Evolutionary conservation across 2,888 invertebrate species (phyloP).

Genomic region (Hedychridium roseum): DNA sequence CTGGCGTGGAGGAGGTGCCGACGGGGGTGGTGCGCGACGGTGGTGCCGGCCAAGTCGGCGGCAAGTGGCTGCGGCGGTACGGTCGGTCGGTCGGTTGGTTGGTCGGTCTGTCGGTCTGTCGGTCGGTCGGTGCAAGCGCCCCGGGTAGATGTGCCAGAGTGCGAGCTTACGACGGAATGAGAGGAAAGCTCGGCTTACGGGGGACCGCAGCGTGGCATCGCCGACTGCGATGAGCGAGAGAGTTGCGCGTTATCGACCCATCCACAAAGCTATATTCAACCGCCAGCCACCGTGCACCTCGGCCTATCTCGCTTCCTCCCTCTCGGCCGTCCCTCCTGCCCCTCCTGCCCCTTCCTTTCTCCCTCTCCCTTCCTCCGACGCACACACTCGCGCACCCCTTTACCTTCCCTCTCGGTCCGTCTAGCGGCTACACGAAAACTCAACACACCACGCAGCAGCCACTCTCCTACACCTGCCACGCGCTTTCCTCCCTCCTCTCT

Average conservation of each 20-base stretch:
- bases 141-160: conserved; percentile 52
- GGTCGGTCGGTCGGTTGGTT: conserved; percentile 24
- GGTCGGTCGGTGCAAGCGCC: conserved; percentile 40
- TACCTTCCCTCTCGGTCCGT: neutral
- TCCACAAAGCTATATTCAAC: conserved; percentile 50
- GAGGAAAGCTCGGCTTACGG: conserved; percentile 55
- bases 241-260: conserved; percentile 62
- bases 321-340: neutral
- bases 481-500: too few relatives aligned
- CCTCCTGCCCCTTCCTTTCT: conserved; percentile 9
- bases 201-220: conserved; percentile 52
- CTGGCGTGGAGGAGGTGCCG: conserved; percentile 1
- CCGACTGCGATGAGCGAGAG: conserved; percentile 54
- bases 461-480: too few relatives aligned
- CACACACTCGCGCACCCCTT: neutral
- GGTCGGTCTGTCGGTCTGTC: conserved; percentile 30
- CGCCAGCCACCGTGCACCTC: conserved; percentile 23
- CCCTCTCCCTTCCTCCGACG: neutral
- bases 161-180: conserved; percentile 58
- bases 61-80: conserved; percentile 2
- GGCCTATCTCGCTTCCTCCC: conserved; percentile 11
- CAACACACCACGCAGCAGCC: too few relatives aligned
- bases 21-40: conserved; percentile 11
- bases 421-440: too few relatives aligned
- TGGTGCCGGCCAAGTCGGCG: conserved; percentile 14